Evolutionary conservation across 2,797 vertebrate genomes (phyloP), one percentile per base, ranked within the genome.

Genomic region (Lithobates pipiens): DNA sequence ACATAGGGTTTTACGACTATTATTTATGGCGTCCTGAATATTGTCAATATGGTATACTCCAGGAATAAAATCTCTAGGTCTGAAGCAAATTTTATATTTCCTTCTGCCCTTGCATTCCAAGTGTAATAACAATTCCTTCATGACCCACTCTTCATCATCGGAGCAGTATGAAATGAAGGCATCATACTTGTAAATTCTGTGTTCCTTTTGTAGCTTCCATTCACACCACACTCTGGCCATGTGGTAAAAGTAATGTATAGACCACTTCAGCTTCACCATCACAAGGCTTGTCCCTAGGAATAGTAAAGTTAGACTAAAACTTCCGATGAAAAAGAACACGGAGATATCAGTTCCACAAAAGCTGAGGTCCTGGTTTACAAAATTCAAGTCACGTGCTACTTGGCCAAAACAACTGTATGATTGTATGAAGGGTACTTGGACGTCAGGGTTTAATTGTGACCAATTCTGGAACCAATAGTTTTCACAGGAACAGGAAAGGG

Each of bases 401-500:
- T 72, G 39, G 8, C 74, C 75, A 79, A 80, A 84, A 54, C 90
- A 91, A 50, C 15, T 76, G 69, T 87, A 88, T 27, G 87, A 84
- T 18, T 76, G 42, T 50, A 90, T 36, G 36, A 77, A 82, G 39
- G 86, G 80, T 4, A 90, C 72, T 44, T 91, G 90, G 10, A 89
- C 80, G 7, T 42, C 23, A 18, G 81, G 79, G 63, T 86, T 86
- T 5, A 57, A 74, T 21, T 68, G 39, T 39, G 89, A 90, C 90
- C 89, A 91, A 16, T 89, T 90, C 39, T 89, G 88, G 75, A 91
- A 89, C 90, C 89, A 89, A 10, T 86, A 50, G 46, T 91, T 91
- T 3, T 87, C 89, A 70, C 90, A 91, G 21, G 86, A 88, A 79
- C 90, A 91, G 11, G 80, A 63, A 42, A 91, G 80, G 4, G 85